A percentile compares a stretch with the other conserved stretches of the same genome.
These are phyloP conservation scores for Clarias magur DNA, from an alignment of 2,113 vertebrate genomes.

Conservation along the genomic window DNA sequence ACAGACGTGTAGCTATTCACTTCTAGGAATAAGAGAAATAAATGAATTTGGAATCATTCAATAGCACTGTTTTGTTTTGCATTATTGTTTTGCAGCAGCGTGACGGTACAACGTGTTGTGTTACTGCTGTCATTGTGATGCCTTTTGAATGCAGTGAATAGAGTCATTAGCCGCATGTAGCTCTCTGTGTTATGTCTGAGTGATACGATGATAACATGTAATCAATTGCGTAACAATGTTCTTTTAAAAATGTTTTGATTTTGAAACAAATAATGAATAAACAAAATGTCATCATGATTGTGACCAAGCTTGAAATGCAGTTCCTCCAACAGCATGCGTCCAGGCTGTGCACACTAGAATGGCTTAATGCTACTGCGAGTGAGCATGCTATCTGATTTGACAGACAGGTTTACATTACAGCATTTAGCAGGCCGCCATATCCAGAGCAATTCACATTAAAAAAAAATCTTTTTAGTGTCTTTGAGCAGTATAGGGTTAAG, in stretches of 20 bases:
- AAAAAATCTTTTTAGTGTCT: too few species aligned
- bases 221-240: not conserved
- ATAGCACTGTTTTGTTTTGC: conserved; percentile 5
- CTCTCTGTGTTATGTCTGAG: not conserved
- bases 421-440: too few species aligned
- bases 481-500: too few species aligned
- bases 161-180: not conserved
- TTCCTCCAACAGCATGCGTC: not conserved
- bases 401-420: not conserved
- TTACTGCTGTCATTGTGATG: not conserved
- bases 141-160: conserved; percentile 13
- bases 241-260: not conserved
- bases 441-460: too few species aligned
- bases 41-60: not conserved
- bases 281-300: not conserved
- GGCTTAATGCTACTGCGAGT: not conserved
- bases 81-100: conserved; percentile 29
- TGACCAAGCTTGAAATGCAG: not conserved
- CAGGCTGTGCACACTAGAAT: not conserved
- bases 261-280: not conserved
- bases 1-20: not conserved
- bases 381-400: not conserved
- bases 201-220: not conserved
- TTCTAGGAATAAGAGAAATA: conserved; percentile 21
- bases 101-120: conserved; percentile 1